phyloP scores from a whole-genome alignment of 2,797 vertebrate genomes.

The Rhinoraja longicauda region DNA sequence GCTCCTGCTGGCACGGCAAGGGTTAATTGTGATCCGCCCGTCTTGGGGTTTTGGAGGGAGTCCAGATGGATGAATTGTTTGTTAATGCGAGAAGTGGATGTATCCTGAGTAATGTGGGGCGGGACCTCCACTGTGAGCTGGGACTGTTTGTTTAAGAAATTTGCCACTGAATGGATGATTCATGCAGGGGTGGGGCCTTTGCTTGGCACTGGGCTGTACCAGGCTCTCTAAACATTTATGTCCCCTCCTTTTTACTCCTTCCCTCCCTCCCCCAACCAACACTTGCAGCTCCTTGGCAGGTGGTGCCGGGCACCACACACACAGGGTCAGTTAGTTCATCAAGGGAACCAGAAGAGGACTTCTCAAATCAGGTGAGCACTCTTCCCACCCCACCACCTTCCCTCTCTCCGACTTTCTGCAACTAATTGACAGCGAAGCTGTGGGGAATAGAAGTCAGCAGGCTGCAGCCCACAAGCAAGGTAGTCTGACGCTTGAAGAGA shows the following conservation, averaged over 20 bases:
- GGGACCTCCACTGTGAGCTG: not conserved
- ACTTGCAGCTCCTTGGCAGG: constrained; percentile 3
- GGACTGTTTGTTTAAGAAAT: constrained; percentile 28
- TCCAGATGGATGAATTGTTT: not conserved
- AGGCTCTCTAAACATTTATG: not conserved
- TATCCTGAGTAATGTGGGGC: not conserved
- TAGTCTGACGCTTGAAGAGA: not conserved
- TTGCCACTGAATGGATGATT: constrained; percentile 34
- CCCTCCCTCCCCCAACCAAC: not conserved
- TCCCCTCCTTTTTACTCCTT: not conserved
- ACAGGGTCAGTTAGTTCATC: not conserved
- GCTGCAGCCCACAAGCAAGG: not conserved
- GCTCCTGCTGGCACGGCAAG: not conserved
- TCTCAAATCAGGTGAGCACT: constrained; percentile 7
- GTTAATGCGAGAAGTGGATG: constrained; percentile 17
- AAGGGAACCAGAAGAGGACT: constrained; percentile 7
- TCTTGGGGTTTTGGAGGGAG: not conserved
- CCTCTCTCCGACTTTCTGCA: constrained; percentile 28
- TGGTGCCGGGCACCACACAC: not conserved
- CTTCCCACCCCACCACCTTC: not conserved
- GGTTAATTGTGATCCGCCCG: not conserved
- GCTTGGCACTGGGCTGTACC: constrained; percentile 10
- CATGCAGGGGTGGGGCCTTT: constrained; percentile 15
- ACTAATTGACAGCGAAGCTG: not conserved
- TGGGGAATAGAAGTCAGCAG: not conserved